Evolutionary conservation across 2,113 vertebrate species (phyloP).

Genomic region (Neodontobutis hainanensis): DNA sequence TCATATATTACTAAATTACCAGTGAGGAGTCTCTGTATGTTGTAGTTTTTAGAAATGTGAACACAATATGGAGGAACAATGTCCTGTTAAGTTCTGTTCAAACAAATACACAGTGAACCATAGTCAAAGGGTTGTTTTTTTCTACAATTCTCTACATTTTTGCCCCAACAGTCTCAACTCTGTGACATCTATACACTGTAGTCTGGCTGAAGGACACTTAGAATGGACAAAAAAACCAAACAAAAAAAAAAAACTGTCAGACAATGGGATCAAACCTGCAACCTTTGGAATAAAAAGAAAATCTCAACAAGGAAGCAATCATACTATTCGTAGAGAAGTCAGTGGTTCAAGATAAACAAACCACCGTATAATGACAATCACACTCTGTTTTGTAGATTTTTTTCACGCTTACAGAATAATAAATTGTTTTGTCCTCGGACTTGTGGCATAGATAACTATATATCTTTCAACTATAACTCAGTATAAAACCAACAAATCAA

Average conservation of each 20-base stretch:
- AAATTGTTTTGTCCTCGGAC: too few species aligned
- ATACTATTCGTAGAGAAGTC: too few species aligned
- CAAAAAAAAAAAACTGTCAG: not conserved
- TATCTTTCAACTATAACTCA: not conserved
- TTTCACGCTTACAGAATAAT: too few species aligned
- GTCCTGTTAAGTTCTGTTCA: not conserved
- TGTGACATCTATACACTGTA: not conserved
- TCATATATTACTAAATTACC: not conserved
- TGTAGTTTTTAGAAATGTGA: not conserved
- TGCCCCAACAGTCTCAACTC: not conserved
- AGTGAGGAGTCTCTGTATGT: not conserved
- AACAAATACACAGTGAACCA: not conserved
- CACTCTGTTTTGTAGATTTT: too few species aligned
- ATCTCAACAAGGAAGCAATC: not conserved
- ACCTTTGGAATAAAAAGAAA: slow-evolving; percentile 25
- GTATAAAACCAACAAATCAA: slow-evolving; percentile 12
- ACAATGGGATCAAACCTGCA: slow-evolving; percentile 15
- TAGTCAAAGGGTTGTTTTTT: not conserved
- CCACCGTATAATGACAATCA: too few species aligned
- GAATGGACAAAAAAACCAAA: slow-evolving; percentile 12
- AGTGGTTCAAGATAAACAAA: too few species aligned
- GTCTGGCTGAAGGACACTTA: slow-evolving; percentile 56
- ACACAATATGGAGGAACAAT: too few species aligned
- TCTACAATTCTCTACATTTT: not conserved
- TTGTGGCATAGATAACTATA: too few species aligned